Evolutionary conservation across 2,113 vertebrate species (phyloP).

Genomic region (Periophthalmus modestus): DNA sequence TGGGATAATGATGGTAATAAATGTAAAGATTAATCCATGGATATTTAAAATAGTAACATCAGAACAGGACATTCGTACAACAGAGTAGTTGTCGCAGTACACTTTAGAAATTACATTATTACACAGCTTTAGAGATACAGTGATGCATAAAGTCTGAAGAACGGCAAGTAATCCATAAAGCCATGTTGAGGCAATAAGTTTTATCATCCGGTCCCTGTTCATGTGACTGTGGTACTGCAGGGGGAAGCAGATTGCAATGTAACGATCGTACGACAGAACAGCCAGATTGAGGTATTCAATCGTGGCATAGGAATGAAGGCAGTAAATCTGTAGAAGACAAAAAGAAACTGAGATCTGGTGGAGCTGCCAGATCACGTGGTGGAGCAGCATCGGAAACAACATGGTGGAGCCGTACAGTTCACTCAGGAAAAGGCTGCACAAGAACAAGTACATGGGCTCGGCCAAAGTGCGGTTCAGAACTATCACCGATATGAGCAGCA

Average conservation of each 20-base stretch:
- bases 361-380: not conserved
- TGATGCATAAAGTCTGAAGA: not conserved
- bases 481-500: not conserved
- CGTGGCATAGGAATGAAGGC: not conserved
- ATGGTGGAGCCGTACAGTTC: slow-evolving; percentile 1
- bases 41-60: not conserved
- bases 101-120: slow-evolving; percentile 2
- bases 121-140: not conserved
- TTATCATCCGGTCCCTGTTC: not conserved
- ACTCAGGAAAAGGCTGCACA: not conserved
- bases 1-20: not conserved
- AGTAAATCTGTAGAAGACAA: slow-evolving; percentile 2
- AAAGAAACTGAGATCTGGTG: not conserved
- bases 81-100: not conserved
- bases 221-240: not conserved
- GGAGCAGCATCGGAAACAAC: slow-evolving; percentile 5
- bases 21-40: not conserved
- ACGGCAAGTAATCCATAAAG: not conserved
- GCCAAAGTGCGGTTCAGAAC: not conserved
- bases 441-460: slow-evolving; percentile 5
- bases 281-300: not conserved
- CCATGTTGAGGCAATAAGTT: not conserved
- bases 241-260: not conserved
- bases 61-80: not conserved
- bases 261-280: not conserved